Evolutionary conservation across 2,113 vertebrate species (phyloP).

Genomic region (Ictalurus furcatus): DNA sequence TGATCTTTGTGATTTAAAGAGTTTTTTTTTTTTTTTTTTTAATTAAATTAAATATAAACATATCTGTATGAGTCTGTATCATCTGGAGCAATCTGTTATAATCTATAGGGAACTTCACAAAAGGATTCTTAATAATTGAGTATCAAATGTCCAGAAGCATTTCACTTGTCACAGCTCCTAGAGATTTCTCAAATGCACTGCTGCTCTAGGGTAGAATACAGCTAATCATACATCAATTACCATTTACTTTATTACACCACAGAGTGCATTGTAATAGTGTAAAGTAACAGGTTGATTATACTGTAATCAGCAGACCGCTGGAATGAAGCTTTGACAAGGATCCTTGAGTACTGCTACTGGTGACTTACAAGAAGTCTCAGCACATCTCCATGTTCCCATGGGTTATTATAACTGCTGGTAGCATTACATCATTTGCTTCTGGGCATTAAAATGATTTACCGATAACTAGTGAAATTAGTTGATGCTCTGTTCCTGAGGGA

Average conservation of each 20-base stretch:
- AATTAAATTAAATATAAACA: background rate
- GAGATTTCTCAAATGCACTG: background rate
- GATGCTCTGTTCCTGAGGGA: constrained; percentile 36
- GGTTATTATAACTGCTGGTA: constrained; percentile 26
- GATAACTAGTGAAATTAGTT: constrained; percentile 51
- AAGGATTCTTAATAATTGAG: background rate
- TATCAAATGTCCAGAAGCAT: constrained; percentile 23
- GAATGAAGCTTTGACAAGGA: constrained; percentile 21
- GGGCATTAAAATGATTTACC: constrained; percentile 37
- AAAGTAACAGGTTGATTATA: constrained; percentile 28
- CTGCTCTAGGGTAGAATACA: background rate
- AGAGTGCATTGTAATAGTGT: constrained; percentile 1
- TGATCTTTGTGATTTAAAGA: constrained; percentile 15
- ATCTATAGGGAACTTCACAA: background rate
- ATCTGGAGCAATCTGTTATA: background rate
- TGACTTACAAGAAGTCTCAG: constrained; percentile 16
- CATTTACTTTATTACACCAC: background rate
- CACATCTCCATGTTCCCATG: constrained; percentile 14
- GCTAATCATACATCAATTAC: background rate
- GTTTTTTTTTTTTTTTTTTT: constrained; percentile 11
- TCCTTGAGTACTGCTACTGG: background rate
- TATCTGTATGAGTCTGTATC: constrained; percentile 3
- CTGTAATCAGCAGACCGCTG: constrained; percentile 17
- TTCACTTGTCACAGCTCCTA: background rate
- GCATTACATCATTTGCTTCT: constrained; percentile 36